Evolutionary conservation across 2,888 invertebrate genomes (phyloP).

Genomic region (Aporophyla nigra): DNA sequence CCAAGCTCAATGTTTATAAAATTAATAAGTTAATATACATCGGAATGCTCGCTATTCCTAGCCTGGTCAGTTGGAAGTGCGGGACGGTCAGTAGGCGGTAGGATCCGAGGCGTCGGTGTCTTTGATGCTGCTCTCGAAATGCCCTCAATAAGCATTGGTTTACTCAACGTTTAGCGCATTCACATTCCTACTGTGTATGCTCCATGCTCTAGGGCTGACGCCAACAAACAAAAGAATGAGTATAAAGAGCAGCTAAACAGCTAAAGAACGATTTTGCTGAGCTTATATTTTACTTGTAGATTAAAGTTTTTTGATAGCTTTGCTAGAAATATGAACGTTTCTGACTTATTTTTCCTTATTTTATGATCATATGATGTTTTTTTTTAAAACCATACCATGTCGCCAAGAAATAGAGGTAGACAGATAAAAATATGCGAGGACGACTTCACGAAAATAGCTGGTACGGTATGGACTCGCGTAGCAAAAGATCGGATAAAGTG

Average conservation of each 20-base stretch:
- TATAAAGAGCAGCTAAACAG: background rate
- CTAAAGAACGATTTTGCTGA: background rate
- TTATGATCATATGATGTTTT: no score
- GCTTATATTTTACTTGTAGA: background rate
- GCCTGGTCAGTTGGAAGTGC: constrained; percentile 48
- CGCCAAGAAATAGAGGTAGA: no score
- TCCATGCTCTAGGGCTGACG: constrained; percentile 69
- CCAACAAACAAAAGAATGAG: constrained; percentile 24
- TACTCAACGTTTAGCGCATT: constrained; percentile 84
- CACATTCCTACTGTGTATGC: constrained; percentile 80
- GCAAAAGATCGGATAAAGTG: no score
- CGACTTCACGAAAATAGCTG: no score
- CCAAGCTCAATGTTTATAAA: constrained; percentile 3
- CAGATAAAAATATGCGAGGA: no score
- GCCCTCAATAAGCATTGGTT: constrained; percentile 87
- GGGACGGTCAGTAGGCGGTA: constrained; percentile 73
- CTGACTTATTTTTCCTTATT: no score
- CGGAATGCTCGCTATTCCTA: constrained; percentile 56
- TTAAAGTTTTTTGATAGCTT: background rate
- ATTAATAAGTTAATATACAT: constrained; percentile 16
- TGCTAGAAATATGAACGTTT: background rate
- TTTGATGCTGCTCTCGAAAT: constrained; percentile 83
- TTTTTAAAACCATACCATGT: background rate
- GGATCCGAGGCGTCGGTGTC: constrained; percentile 77
- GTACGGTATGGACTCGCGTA: no score